phyloP scores from a whole-genome alignment of 2,797 vertebrate genomes.

The Macroramphosus scolopax region DNA sequence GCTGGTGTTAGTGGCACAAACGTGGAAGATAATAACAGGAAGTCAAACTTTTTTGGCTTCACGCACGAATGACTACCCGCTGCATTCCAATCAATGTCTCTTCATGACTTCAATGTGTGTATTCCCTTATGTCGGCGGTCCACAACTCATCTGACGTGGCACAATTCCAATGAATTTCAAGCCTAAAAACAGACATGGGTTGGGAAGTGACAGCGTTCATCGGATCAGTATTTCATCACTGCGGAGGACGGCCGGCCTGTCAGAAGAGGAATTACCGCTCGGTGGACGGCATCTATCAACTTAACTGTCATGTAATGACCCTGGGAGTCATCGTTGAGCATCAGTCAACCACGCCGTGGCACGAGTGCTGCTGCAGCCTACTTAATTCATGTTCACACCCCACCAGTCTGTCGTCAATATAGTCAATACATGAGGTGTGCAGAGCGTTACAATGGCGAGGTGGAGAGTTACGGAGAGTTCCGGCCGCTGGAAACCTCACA shows the following conservation, averaged over 20 bases:
- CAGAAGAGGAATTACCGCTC: conserved; percentile 67
- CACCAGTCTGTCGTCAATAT: conserved; percentile 28
- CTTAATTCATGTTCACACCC: conserved; percentile 66
- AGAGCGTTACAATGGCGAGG: conserved; percentile 26
- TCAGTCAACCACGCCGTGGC: conserved; percentile 51
- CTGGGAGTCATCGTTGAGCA: conserved; percentile 56
- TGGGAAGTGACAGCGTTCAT: conserved; percentile 52
- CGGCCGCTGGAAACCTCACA: conserved; percentile 24
- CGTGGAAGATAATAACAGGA: too few species aligned
- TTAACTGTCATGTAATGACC: conserved; percentile 72
- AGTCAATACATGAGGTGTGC: conserved; percentile 34
- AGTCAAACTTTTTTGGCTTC: too few species aligned
- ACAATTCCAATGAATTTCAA: conserved; percentile 59
- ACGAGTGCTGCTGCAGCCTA: conserved; percentile 35
- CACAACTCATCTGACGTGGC: conserved; percentile 26
- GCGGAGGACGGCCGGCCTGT: conserved; percentile 45
- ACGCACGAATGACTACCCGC: too few species aligned
- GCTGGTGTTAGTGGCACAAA: too few species aligned
- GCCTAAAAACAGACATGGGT: conserved; percentile 56
- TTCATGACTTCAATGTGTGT: too few species aligned
- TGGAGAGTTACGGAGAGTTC: conserved; percentile 31
- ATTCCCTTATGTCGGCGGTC: conserved; percentile 25
- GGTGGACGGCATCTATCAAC: conserved; percentile 65
- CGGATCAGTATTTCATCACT: conserved; percentile 60
- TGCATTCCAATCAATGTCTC: conserved; percentile 1